phyloP scores from a whole-genome alignment of 2,113 vertebrate genomes.

The Narcine bancroftii region DNA sequence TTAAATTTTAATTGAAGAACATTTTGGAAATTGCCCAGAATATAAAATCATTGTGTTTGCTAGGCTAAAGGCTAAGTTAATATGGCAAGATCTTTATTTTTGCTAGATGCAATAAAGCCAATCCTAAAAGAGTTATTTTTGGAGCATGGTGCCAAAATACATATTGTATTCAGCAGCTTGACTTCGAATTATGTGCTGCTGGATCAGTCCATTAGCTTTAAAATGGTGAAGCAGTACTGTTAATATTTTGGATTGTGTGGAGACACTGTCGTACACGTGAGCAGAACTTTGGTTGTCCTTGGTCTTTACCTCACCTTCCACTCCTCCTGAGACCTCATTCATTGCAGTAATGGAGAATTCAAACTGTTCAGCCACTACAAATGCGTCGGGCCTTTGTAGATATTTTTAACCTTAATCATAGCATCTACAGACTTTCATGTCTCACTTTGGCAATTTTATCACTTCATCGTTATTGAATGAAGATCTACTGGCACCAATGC shows the following conservation, averaged over 20 bases:
- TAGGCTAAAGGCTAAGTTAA: constrained; percentile 33
- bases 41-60: neutral
- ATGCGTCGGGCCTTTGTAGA: neutral
- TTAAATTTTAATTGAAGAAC: neutral
- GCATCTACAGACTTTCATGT: no score
- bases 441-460: no score
- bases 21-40: constrained; percentile 18
- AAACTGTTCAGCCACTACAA: neutral
- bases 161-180: neutral
- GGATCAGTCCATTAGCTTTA: neutral
- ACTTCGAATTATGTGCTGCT: neutral
- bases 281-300: neutral
- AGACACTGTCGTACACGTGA: neutral
- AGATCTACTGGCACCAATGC: no score
- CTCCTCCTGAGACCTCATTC: neutral
- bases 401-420: no score
- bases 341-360: neutral
- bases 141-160: constrained; percentile 3
- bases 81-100: constrained; percentile 30
- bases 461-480: no score
- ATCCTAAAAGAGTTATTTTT: neutral
- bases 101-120: neutral
- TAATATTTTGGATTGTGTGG: neutral
- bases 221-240: neutral
- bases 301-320: neutral